Percentiles rank a stretch among this genome's conserved stretches.
Evolutionary conservation across 2,113 vertebrate genomes (phyloP).

Genomic region (Garra rufa): DNA sequence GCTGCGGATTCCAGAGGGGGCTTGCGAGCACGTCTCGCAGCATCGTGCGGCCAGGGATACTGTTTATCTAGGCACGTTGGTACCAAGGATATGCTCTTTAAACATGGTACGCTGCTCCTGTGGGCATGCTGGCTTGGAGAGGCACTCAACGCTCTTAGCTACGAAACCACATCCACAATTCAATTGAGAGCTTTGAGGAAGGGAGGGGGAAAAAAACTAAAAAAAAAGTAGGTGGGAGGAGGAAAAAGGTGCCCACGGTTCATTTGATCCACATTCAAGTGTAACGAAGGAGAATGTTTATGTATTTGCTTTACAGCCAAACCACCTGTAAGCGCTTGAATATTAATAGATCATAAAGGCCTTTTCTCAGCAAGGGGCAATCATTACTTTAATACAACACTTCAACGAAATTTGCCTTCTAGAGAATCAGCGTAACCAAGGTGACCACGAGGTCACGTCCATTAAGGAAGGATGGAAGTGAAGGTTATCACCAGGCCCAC

Average conservation of each 20-base stretch:
- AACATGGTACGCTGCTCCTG: slow-evolving; percentile 45
- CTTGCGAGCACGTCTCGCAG: slow-evolving; percentile 37
- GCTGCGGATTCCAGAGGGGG: slow-evolving; percentile 49
- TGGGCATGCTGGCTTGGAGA: slow-evolving; percentile 36
- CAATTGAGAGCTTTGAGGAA: slow-evolving; percentile 57
- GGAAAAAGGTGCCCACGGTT: slow-evolving; percentile 75
- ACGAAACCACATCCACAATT: slow-evolving; percentile 72
- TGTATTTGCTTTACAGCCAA: slow-evolving; percentile 80
- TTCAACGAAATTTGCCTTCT: slow-evolving; percentile 36
- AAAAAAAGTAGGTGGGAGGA: slow-evolving; percentile 58
- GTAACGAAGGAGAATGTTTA: slow-evolving; percentile 78
- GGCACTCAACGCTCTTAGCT: slow-evolving; percentile 57
- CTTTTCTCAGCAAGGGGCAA: slow-evolving; percentile 71
- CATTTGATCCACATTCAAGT: slow-evolving; percentile 82
- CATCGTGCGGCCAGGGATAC: slow-evolving; percentile 55
- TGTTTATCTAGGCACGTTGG: slow-evolving; percentile 59
- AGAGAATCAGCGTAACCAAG: slow-evolving; percentile 28
- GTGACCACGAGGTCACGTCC: slow-evolving; percentile 63
- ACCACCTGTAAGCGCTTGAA: slow-evolving; percentile 82
- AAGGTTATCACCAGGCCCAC: slow-evolving; percentile 38
- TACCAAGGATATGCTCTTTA: slow-evolving; percentile 49
- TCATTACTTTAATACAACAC: slow-evolving; percentile 69
- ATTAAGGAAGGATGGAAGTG: slow-evolving; percentile 63
- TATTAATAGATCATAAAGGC: slow-evolving; percentile 85
- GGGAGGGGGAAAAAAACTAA: slow-evolving; percentile 55